Conservation (phyloP, 2,888 invertebrate genomes). For the Acanthosepion esculentum region DNA sequence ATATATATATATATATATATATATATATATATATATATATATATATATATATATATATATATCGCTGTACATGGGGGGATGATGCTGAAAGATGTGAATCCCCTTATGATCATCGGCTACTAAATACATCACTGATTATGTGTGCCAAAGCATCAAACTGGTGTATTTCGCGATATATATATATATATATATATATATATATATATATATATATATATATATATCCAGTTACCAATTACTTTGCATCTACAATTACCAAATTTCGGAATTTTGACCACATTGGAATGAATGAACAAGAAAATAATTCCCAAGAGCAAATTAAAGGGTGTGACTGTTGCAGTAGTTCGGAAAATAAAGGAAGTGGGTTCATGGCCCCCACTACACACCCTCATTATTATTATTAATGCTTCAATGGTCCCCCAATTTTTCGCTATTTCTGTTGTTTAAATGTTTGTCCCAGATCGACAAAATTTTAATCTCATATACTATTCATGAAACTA, state of each 20-base stretch:
- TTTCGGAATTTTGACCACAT: neutral
- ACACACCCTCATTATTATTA: neutral
- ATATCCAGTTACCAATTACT: neutral
- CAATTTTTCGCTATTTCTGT: neutral
- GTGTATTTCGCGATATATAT: neutral
- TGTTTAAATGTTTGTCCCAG: neutral
- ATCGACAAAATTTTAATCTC: too few relatives aligned
- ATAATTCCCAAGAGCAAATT: neutral
- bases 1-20: too few relatives aligned
- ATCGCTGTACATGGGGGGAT: too few relatives aligned
- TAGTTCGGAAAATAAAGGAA: neutral
- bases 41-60: too few relatives aligned
- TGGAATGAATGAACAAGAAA: neutral
- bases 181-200: neutral
- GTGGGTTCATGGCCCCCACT: neutral
- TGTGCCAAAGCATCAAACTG: too few relatives aligned
- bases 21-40: too few relatives aligned
- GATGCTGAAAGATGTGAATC: too few relatives aligned
- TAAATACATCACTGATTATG: too few relatives aligned
- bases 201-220: neutral
- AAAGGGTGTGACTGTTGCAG: neutral
- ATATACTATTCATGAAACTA: too few relatives aligned
- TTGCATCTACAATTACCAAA: neutral
- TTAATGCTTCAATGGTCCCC: neutral
- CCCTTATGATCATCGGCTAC: too few relatives aligned